Percentiles rank a stretch among this genome's conserved stretches.
Conservation (phyloP, 2,888 invertebrate genomes). For the Carpatolechia fugitivella region DNA sequence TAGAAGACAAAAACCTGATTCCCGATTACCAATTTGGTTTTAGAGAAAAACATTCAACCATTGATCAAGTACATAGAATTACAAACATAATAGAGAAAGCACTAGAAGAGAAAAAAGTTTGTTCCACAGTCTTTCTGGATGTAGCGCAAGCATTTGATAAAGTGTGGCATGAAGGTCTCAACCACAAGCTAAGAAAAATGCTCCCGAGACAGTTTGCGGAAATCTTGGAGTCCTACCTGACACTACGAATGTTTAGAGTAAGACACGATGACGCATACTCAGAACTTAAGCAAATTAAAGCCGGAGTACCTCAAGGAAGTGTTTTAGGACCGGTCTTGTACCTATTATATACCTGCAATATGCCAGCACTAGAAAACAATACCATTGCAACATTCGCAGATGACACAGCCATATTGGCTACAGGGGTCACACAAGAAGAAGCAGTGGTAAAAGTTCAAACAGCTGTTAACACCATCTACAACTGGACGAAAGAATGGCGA, state of each 20-base stretch:
- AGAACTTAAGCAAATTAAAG: constrained; percentile 3
- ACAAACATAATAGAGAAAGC: constrained; percentile 8
- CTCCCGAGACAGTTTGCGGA: constrained; percentile 1
- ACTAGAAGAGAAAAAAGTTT: constrained; percentile 9
- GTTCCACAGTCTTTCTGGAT: constrained; percentile 8
- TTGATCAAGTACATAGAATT: constrained; percentile 9
- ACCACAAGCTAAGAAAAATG: constrained; percentile 1
- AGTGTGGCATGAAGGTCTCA: constrained; percentile 9
- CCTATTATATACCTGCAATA: neutral
- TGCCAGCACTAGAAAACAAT: neutral
- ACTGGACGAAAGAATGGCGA: neutral
- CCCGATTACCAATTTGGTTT: neutral
- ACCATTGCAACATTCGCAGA: constrained; percentile 1
- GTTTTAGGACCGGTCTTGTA: neutral
- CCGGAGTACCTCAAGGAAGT: constrained; percentile 3
- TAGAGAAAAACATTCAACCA: constrained; percentile 2
- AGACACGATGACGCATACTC: neutral
- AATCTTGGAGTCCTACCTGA: neutral
- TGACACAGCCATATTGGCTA: neutral
- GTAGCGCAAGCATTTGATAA: constrained; percentile 11
- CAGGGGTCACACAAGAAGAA: neutral
- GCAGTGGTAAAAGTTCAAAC: neutral
- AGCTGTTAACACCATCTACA: neutral
- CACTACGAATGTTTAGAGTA: neutral
- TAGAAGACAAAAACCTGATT: neutral